phyloP scores from a whole-genome alignment of 2,113 vertebrate genomes.

The Dermatemys mawii region DNA sequence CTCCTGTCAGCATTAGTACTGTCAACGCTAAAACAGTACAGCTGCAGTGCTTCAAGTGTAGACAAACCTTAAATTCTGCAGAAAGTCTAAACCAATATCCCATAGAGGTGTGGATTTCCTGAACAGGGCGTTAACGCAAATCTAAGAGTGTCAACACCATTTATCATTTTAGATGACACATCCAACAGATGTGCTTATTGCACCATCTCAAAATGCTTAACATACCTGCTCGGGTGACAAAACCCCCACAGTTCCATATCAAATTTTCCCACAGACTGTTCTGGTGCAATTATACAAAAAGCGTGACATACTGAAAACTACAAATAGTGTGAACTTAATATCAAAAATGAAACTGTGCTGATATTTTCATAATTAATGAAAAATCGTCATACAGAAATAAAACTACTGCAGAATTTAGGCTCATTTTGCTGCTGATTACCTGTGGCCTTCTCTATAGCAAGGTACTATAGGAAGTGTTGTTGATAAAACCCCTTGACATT shows the following conservation, averaged over 20 bases:
- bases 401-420: background rate
- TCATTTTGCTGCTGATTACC: background rate
- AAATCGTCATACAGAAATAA: background rate
- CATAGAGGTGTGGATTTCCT: background rate
- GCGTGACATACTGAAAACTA: background rate
- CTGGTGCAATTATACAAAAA: background rate
- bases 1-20: background rate
- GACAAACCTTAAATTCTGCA: background rate
- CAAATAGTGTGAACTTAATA: background rate
- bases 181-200: background rate
- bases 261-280: background rate
- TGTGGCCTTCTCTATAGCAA: background rate
- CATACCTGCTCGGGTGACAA: background rate
- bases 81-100: background rate
- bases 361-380: background rate
- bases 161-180: background rate
- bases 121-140: background rate
- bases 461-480: background rate
- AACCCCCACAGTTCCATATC: background rate
- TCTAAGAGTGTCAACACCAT: background rate
- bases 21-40: too few species aligned
- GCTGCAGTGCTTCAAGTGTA: background rate
- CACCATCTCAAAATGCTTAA: background rate
- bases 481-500: background rate
- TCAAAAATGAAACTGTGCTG: background rate